Conservation (phyloP, 2,113 vertebrate species). For the Crocuta crocuta region DNA sequence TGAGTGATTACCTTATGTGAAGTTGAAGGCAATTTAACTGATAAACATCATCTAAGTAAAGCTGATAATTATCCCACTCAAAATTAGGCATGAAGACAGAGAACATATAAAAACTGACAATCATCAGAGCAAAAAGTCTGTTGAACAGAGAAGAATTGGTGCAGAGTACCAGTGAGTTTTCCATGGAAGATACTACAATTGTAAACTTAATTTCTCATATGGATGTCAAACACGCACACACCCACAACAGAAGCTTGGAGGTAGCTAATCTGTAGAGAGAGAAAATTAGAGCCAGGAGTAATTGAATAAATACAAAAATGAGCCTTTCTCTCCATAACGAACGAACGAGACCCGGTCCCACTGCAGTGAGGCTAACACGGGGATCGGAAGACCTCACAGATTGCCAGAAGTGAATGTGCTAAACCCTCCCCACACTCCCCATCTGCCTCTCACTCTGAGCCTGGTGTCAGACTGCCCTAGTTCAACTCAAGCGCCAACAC, state of each 20-base stretch:
- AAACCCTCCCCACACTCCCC: background rate
- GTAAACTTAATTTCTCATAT: background rate
- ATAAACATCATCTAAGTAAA: background rate
- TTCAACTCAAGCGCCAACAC: background rate
- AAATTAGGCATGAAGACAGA: background rate
- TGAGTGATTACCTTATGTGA: background rate
- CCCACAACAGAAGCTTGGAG: background rate
- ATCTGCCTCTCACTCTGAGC: background rate
- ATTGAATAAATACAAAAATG: background rate
- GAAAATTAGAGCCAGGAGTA: background rate
- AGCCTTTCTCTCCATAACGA: background rate
- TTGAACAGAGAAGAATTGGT: background rate
- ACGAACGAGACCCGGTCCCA: accelerated
- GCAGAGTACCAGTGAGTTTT: background rate
- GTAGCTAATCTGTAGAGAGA: background rate
- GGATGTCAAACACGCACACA: background rate
- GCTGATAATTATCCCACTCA: background rate
- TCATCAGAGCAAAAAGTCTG: background rate
- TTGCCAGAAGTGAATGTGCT: background rate
- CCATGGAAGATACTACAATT: background rate
- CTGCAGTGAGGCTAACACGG: background rate
- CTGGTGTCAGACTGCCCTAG: background rate
- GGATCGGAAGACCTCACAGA: background rate
- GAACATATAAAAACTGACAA: background rate
- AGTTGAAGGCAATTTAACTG: background rate